phyloP scores from a whole-genome alignment of 2,888 invertebrate species.

The Seladonia tumulorum region DNA sequence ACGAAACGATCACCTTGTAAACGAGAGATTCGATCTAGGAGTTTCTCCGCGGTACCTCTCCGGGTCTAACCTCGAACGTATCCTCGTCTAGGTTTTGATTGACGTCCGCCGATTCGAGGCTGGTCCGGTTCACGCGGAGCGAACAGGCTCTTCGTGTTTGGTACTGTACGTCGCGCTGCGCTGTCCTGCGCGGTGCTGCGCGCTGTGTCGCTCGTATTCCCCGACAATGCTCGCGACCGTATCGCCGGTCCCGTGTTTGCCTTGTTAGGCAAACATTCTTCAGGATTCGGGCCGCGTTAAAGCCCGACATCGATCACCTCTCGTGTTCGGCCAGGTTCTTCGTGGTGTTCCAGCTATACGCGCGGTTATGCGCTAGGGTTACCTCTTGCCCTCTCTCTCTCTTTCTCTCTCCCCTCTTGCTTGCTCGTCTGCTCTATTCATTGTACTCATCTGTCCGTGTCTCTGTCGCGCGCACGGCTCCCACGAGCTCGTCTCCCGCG shows the following conservation, averaged over 20 bases:
- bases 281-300: slow-evolving; percentile 69
- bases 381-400: slow-evolving; percentile 27
- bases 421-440: slow-evolving; percentile 44
- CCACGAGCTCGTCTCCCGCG: slow-evolving; percentile 37
- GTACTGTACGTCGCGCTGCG: slow-evolving; percentile 55
- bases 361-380: slow-evolving; percentile 48
- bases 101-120: slow-evolving; percentile 54
- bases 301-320: slow-evolving; percentile 75
- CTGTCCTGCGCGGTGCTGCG: neutral
- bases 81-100: slow-evolving; percentile 56
- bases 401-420: neutral
- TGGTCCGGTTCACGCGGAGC: slow-evolving; percentile 58
- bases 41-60: neutral
- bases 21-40: neutral
- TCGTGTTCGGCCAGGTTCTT: slow-evolving; percentile 61
- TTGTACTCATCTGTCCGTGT: slow-evolving; percentile 39
- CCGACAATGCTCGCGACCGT: slow-evolving; percentile 64
- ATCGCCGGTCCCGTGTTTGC: slow-evolving; percentile 69
- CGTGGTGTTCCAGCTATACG: slow-evolving; percentile 46
- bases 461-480: slow-evolving; percentile 52
- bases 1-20: neutral
- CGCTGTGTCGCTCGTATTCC: slow-evolving; percentile 59
- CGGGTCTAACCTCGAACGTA: slow-evolving; percentile 47
- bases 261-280: slow-evolving; percentile 76
- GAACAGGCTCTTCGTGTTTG: slow-evolving; percentile 55